phyloP scores from a whole-genome alignment of 2,888 invertebrate genomes.

The Drosophila nr. perissopoda region DNA sequence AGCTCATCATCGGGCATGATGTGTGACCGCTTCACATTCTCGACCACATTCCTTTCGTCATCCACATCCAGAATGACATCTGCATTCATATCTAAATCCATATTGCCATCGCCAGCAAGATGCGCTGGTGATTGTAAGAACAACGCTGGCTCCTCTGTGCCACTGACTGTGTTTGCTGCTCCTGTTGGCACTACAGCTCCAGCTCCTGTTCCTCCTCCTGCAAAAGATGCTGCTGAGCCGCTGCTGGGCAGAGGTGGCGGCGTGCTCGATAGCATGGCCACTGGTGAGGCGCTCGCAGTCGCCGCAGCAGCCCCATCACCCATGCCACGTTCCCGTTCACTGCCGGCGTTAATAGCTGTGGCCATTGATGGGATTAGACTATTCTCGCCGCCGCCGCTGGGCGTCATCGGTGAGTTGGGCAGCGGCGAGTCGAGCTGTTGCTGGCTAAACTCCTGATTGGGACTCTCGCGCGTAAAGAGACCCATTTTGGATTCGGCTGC shows the following conservation, averaged over 20 bases:
- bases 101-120: conserved; percentile 35
- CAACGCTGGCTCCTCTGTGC: conserved; percentile 1
- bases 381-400: conserved; percentile 29
- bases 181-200: neutral
- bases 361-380: conserved; percentile 1
- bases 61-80: conserved; percentile 6
- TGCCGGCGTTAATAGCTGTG: conserved; percentile 22
- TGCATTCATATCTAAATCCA: conserved; percentile 27
- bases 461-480: conserved; percentile 84
- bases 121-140: conserved; percentile 30
- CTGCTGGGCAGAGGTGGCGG: conserved; percentile 75
- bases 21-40: conserved; percentile 6
- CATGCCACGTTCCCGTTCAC: conserved; percentile 78
- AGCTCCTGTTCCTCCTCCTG: neutral
- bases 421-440: conserved; percentile 77
- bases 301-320: conserved; percentile 84
- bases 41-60: neutral
- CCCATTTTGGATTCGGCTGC: conserved; percentile 84
- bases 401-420: conserved; percentile 75
- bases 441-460: conserved; percentile 83
- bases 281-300: conserved; percentile 77
- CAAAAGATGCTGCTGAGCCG: neutral
- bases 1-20: conserved; percentile 50
- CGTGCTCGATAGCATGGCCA: conserved; percentile 77
- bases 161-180: neutral